A percentile compares a stretch with the other conserved stretches of the same genome.
Conservation (phyloP, 1,140 invertebrate genomes). For the Antheraea mylitta region DNA sequence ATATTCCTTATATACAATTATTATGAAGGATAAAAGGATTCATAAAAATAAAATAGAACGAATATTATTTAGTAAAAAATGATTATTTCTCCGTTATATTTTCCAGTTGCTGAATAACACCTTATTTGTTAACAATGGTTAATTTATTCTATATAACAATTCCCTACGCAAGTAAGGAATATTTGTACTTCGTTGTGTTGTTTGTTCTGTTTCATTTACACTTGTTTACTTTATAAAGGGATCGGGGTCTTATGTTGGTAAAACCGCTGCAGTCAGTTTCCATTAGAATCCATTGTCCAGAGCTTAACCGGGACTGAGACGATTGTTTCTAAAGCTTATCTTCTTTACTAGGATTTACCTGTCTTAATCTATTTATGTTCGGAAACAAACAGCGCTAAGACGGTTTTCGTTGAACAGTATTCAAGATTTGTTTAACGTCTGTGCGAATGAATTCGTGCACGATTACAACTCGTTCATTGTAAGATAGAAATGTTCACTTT, state of each 20-base stretch:
- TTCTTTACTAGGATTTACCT: constrained; percentile 24
- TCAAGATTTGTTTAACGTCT: not conserved
- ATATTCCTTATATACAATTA: too few species aligned
- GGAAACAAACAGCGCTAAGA: constrained; percentile 14
- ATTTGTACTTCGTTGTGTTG: not conserved
- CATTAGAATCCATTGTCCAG: constrained; percentile 25
- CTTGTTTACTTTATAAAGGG: not conserved
- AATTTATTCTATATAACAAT: too few species aligned
- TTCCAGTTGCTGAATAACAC: too few species aligned
- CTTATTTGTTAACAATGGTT: too few species aligned
- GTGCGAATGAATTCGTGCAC: not conserved
- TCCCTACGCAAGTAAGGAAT: too few species aligned
- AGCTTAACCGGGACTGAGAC: constrained; percentile 25
- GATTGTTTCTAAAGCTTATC: constrained; percentile 29
- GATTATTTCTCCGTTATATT: too few species aligned
- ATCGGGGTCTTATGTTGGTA: not conserved
- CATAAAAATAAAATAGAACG: too few species aligned
- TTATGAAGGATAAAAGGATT: too few species aligned
- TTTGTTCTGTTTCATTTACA: not conserved
- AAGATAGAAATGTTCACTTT: too few species aligned
- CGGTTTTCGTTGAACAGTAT: not conserved
- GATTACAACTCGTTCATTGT: too few species aligned
- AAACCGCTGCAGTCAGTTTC: constrained; percentile 21
- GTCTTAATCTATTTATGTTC: constrained; percentile 30
- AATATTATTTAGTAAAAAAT: too few species aligned